Base-by-base conservation (phyloP, 2,888 invertebrate species). In the Andrena camellia region DNA sequence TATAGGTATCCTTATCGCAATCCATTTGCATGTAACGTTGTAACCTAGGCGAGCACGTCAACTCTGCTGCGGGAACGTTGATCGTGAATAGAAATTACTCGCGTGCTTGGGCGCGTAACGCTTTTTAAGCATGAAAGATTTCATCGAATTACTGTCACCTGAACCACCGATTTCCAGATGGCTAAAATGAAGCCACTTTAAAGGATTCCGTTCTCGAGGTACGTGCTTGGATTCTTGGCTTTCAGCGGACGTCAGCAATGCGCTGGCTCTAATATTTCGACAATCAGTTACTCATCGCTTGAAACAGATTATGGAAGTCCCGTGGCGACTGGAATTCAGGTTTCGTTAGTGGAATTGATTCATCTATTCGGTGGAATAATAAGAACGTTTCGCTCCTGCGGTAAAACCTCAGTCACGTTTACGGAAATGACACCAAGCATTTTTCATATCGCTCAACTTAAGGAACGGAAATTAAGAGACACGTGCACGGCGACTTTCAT, bases 1-100 rank as follows among this genome's bases (percentile, higher is more conserved):
- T 64, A 59, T 29, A 50, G 42, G 23, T 23, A 42, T n/a, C 13
- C 52, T 48, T 59, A 64, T 64, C 35, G 77, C 70, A 10, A 59
- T 35, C 5, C 59, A 64, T 62, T 52, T 54, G 26, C 72, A 23
- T 35, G 68, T 59, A 64, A 62, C 50, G 23, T 17, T 64, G 48
- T 20, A 23, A 62, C 29, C 35, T 29, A 35, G 42, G 42, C 23
- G n/a, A 10, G 6, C 33, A 35, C n/a, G 57, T 59, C 35, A 64
- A 66, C 59, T 59, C 29, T 17, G 13, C 48, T 13, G 13, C 20
- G 26, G 4, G 10, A 20, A 20, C 23, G 48, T 68, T 57, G 3
- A 10, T 29, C 62, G 29, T 2, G 52, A 33, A 63, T 48, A 29
- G 50, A 33, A 67, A 67, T 62, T 64, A 35, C 50, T 17, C 33